Conservation (phyloP, 2,888 invertebrate genomes). For the Digitonthophagus gazella region DNA sequence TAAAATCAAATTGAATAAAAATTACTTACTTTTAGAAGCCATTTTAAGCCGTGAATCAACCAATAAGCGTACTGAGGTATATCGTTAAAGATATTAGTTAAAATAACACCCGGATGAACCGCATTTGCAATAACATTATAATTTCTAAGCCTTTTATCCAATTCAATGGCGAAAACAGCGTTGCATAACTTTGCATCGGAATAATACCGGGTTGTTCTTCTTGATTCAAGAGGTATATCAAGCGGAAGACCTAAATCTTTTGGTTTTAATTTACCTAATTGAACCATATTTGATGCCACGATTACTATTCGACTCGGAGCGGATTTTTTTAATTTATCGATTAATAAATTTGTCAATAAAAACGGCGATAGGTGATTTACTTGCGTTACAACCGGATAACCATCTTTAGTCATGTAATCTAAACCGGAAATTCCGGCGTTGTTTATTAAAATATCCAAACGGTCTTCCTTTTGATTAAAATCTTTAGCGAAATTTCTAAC, state of each 20-base stretch:
- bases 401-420: conserved; percentile 57
- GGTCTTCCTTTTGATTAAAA: conserved; percentile 54
- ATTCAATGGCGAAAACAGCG: conserved; percentile 44
- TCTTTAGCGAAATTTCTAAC: conserved; percentile 61
- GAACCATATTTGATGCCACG: conserved; percentile 35
- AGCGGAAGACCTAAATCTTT: neutral
- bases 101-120: conserved; percentile 47
- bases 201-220: conserved; percentile 35
- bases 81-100: conserved; percentile 39
- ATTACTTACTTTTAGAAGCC: too few species aligned
- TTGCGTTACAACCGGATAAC: conserved; percentile 58
- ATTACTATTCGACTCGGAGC: conserved; percentile 39
- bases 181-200: conserved; percentile 47
- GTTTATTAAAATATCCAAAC: conserved; percentile 63
- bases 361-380: conserved; percentile 39
- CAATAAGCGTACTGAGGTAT: conserved; percentile 19
- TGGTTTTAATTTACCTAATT: neutral
- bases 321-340: conserved; percentile 53
- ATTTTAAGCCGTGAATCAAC: neutral
- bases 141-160: conserved; percentile 42
- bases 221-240: neutral
- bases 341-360: conserved; percentile 63
- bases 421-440: conserved; percentile 60
- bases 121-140: conserved; percentile 45
- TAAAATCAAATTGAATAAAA: too few species aligned